Evolutionary conservation across 2,888 invertebrate genomes (phyloP).

Genomic region (Hydropsyche betteni): DNA sequence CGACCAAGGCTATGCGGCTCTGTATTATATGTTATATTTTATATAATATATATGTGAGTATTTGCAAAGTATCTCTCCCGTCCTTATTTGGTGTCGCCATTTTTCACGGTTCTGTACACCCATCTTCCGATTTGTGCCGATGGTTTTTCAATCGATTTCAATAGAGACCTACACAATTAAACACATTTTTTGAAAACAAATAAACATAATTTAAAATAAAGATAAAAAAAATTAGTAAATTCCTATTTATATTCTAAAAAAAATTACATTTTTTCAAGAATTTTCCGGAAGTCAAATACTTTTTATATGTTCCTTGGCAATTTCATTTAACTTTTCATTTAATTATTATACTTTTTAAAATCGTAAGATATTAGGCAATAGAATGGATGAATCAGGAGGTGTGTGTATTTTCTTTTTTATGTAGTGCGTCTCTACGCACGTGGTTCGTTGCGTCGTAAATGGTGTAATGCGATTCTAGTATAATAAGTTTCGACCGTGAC

Average conservation of each 20-base stretch:
- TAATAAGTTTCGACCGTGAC: conserved; percentile 15
- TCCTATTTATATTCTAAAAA: too few species aligned
- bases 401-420: not conserved
- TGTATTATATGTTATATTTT: conserved; percentile 2
- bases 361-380: too few species aligned
- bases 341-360: too few species aligned
- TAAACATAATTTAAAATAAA: too few species aligned
- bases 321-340: not conserved
- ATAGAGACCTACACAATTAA: too few species aligned
- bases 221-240: too few species aligned
- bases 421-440: not conserved
- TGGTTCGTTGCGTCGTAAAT: not conserved
- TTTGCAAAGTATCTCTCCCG: conserved; percentile 3
- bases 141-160: not conserved
- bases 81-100: conserved; percentile 46
- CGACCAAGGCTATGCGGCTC: conserved; percentile 44
- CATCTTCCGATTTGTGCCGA: conserved; percentile 1
- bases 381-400: too few species aligned
- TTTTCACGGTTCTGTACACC: conserved; percentile 26
- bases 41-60: too few species aligned
- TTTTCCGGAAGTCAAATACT: not conserved
- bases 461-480: not conserved
- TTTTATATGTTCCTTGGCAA: not conserved
- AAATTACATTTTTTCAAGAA: too few species aligned
- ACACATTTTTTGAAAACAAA: too few species aligned